Evolutionary conservation across 2,797 vertebrate species (phyloP).

Genomic region (Arrhamphus sclerolepis): DNA sequence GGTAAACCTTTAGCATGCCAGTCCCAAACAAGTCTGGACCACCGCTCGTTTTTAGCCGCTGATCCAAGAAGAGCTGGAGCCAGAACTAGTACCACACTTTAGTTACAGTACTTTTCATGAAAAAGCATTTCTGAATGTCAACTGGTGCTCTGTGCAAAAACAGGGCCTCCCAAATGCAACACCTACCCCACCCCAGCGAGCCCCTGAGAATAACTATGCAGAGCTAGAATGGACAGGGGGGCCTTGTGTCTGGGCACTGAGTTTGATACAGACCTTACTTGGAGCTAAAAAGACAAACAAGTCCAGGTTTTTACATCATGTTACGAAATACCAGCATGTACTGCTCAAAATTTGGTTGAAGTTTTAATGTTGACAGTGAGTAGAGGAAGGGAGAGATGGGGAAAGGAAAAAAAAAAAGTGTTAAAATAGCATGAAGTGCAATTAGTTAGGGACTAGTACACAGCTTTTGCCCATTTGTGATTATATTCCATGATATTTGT

Average conservation of each 20-base stretch:
- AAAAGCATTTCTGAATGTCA: conserved; percentile 54
- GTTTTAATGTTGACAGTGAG: conserved; percentile 21
- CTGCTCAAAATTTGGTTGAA: conserved; percentile 20
- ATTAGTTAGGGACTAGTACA: too few species aligned
- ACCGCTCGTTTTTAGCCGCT: conserved; percentile 2
- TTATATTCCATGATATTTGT: too few species aligned
- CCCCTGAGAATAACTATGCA: conserved; percentile 66
- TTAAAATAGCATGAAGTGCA: neutral
- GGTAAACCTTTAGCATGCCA: neutral
- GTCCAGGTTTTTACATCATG: conserved; percentile 39
- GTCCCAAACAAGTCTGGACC: neutral
- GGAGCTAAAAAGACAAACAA: conserved; percentile 48
- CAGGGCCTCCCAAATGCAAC: conserved; percentile 61
- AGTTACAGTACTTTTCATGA: conserved; percentile 32
- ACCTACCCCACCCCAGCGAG: conserved; percentile 41
- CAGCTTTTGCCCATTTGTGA: too few species aligned
- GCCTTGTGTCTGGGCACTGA: conserved; percentile 48
- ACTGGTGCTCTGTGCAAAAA: conserved; percentile 45
- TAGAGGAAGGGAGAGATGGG: neutral
- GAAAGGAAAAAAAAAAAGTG: neutral
- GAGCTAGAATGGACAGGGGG: conserved; percentile 45
- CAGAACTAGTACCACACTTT: conserved; percentile 44
- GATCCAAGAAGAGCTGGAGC: conserved; percentile 12
- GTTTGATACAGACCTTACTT: conserved; percentile 47
- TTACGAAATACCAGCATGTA: conserved; percentile 41